Percentiles rank a stretch among this genome's conserved stretches.
Conservation (phyloP, 2,113 vertebrate genomes). For the Dolichotis patagonum region DNA sequence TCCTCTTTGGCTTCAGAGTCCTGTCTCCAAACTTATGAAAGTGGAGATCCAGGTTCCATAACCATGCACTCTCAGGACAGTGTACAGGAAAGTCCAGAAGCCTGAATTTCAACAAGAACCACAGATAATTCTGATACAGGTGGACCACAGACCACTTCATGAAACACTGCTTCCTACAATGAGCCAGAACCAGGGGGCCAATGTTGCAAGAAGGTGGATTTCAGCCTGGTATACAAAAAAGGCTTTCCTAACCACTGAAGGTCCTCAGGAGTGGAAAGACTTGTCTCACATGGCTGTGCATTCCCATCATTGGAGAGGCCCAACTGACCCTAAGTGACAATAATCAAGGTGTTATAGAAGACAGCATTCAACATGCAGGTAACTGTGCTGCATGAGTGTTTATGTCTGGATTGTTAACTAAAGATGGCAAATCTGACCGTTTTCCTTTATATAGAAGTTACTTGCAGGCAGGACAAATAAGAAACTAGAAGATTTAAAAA, state of each 20-base stretch:
- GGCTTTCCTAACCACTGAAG: background rate
- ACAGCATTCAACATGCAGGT: background rate
- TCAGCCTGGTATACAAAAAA: background rate
- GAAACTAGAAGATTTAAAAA: background rate
- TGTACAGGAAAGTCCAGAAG: background rate
- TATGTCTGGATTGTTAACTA: background rate
- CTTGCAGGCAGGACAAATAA: background rate
- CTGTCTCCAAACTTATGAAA: constrained; percentile 33
- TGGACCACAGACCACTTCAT: background rate
- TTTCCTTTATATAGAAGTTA: background rate
- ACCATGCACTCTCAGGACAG: background rate
- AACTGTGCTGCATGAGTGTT: background rate
- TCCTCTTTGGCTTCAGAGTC: background rate
- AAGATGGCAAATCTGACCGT: background rate
- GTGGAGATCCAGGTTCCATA: background rate
- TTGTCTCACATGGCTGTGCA: background rate
- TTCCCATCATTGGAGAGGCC: background rate
- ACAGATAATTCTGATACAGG: background rate
- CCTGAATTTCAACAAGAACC: background rate
- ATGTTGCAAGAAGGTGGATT: background rate
- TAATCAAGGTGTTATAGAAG: background rate
- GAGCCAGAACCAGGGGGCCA: background rate
- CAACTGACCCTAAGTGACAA: background rate
- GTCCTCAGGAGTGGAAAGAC: background rate
- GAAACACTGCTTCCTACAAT: background rate